Base-by-base conservation (phyloP, 1,140 invertebrate genomes). In the Homarus americanus region DNA sequence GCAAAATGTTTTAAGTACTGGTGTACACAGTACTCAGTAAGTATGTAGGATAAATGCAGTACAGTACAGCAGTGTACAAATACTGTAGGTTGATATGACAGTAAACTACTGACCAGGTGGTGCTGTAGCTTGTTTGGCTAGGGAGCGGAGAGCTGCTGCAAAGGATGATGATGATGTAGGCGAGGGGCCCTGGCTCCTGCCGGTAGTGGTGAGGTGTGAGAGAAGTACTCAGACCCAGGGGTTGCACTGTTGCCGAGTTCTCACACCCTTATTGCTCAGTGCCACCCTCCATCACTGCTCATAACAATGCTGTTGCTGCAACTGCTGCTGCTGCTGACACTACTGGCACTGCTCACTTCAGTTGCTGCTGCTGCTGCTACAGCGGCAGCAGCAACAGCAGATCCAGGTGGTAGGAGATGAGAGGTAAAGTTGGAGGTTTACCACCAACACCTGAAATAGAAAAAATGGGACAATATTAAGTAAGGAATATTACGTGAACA, bases 101-200 rank as follows among this genome's bases (percentile, higher is more conserved):
- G 10, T 58, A 58, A 38, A 17, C 2, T 10, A 73, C 82, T 58
- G n/a, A 92, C 92, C 92, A 83, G 88, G 78, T 3, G 94, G 94
- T 80, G 94, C 95, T 69, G 94, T 96, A 41, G 96, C 96, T 93
- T 97, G 97, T 94, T 97, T 97, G 78, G 97, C 97, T 87, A 97
- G 94, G 93, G 97, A 97, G 85, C 97, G 95, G 82, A 97, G 94
- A 7, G 97, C 97, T 5, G 97, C 97, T 36, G 97, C 97, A 94
- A 97, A 97, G 40, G 96, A 95, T 58, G 94, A 95, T 2, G 94
- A 94, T 3, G 94, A 91, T 53, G 94, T 93, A 66, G 93, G 93
- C 44, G 90, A 92, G 20, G 92, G 79, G 7, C 91, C 72, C n/a
- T 72, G 66, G 34, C 66, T 73, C 17, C 82, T 87, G 28, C 87